Percentiles rank a stretch among this genome's conserved stretches.
Conservation (phyloP, 2,888 invertebrate genomes). For the Chromoteleia sp. region DNA sequence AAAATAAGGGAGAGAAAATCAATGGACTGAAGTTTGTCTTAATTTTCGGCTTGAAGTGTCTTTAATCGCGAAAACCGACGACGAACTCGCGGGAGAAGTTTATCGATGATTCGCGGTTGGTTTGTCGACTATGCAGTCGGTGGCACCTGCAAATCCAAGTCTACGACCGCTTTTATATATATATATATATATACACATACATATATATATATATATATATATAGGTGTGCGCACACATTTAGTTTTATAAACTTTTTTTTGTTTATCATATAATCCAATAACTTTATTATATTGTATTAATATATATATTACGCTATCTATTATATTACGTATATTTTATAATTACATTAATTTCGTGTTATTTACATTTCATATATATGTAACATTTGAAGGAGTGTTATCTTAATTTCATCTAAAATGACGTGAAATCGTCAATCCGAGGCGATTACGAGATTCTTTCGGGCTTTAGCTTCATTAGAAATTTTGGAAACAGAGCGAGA, state of each 20-base stretch:
- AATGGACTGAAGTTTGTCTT: conserved; percentile 50
- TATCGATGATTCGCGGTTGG: conserved; percentile 61
- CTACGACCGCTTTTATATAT: conserved; percentile 28
- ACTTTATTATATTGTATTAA: no score
- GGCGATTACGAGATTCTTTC: conserved; percentile 6
- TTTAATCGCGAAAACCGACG: conserved; percentile 54
- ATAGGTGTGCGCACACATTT: no score
- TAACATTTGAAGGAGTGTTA: no score
- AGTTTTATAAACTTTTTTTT: no score
- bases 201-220: no score
- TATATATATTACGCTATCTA: no score
- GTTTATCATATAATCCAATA: no score
- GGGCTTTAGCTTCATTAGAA: conserved; percentile 19
- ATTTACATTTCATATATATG: no score
- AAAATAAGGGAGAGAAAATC: conserved; percentile 21
- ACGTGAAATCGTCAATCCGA: conserved; percentile 1
- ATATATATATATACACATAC: no score
- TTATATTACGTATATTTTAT: no score
- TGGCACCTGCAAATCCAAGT: conserved; percentile 49
- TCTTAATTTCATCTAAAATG: no score
- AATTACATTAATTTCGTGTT: no score
- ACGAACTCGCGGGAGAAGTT: conserved; percentile 50
- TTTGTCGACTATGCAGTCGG: conserved; percentile 43
- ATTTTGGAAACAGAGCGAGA: conserved; percentile 34
- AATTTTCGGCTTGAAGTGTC: conserved; percentile 60